Base-by-base conservation (phyloP, 1,140 invertebrate species). In the Drosophila ironensis region DNA sequence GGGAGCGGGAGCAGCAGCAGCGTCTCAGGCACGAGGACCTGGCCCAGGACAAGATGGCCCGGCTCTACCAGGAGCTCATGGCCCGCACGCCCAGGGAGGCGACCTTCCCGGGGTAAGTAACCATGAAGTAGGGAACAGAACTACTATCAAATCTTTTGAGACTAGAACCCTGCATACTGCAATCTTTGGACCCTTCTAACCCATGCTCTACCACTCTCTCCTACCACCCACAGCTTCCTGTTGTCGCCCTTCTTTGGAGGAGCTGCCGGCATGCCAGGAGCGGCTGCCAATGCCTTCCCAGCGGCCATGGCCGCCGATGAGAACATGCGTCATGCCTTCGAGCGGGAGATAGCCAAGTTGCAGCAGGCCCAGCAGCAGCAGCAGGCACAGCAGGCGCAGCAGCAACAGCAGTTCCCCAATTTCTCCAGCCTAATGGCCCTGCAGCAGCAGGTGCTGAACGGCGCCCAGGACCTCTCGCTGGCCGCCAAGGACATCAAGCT, bases 41-140 rank as follows among this genome's bases (percentile, higher is more conserved):
- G 91, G 95, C 98, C 37, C 97, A 98, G 91, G 98, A 99, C 88
- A 98, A 99, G 91, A 97, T 99, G 72, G 95, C 97, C 9, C 93
- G 97, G 82, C 98, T 99, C 78, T 99, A 99, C 89, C 97, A 99
- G 76, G 98, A 99, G 89, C 93, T 99, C 11, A 97, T 97, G 94
- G 92, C 94, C 63, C 92, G 94, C 17, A 93, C 93, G 35, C 93
- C 92, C 11, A 91, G 94, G 11, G 95, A 94, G 47, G 93, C 92
- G 38, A 93, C 92, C 5, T 94, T 94, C 80, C 94, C 93, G 77
- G 92, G 94, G 94, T 95, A 91, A 91, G 91, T 91, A 2, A 8
- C 14, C 20, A n/a, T n/a, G n/a, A n/a, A n/a, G n/a, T 30, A 12
- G 12, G 6, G 17, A 48, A 1, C 19, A n/a, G n/a, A n/a, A n/a